Base-by-base conservation (phyloP, 2,797 vertebrate species). In the Squalus acanthias region DNA sequence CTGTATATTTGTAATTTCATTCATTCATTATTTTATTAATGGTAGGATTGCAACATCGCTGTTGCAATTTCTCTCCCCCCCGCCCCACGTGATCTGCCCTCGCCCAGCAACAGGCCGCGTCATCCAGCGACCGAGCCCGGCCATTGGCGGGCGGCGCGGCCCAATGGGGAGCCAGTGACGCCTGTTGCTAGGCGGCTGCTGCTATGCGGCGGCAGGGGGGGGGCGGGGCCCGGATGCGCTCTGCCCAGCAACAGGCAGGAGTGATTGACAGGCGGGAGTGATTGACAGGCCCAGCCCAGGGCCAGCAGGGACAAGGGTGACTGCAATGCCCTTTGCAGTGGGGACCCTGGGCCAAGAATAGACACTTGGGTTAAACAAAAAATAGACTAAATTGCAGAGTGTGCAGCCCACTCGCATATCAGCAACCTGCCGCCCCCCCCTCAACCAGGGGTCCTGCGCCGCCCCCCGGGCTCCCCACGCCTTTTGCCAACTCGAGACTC, bases 241-340 rank as follows among this genome's bases (percentile, higher is more conserved):
- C 88, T 91, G 88, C 88, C 88, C 88, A 33, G 88, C 88, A 91
- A 91, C 57, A 91, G 57, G 50, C 53, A 22, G 29, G 20, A 24
- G 33, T 33, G 74, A 76, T 33, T 76, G 29, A 76, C n/a, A 67
- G 65, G 17, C 3, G 7, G 67, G 53, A 15, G 53, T 39, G 65
- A 57, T 72, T 60, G 88, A 46, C 15, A 72, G 46, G 87, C 57
- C 53, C 2, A 5, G 53, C 53, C 53, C 53, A 57, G 53, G 39
- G 39, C 39, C 39, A 39, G 39, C 39, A 39, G 39, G 39, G 39
- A 39, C 39, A 39, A 39, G 39, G 5, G 5, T 57, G 53, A 5
- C 65, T 22, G 92, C 76, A 39, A 96, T 96, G 3, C 96, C 95
- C n/a, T 96, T 96, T 95, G 96, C 97, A 97, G 97, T 97, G 97